Conservation (phyloP, 1,140 invertebrate species). For the Drosophila aff. region DNA sequence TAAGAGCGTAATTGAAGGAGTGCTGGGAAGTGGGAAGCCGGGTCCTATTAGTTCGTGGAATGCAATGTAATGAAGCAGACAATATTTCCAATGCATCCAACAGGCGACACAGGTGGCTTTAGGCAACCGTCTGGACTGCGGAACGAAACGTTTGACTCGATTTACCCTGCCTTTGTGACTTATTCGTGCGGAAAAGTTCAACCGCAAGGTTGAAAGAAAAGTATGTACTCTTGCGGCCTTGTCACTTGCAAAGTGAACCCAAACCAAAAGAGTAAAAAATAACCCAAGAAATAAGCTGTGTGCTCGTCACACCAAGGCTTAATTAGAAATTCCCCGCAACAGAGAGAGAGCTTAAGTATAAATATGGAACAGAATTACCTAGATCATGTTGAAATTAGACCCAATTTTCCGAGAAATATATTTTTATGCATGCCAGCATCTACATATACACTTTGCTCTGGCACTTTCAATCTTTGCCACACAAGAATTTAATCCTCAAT, state of each 20-base stretch:
- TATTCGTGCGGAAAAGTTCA: constrained; percentile 4
- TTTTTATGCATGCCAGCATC: neutral
- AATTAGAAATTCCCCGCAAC: neutral
- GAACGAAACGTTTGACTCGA: constrained; percentile 3
- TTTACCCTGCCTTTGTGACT: constrained; percentile 1
- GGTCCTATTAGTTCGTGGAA: constrained; percentile 20
- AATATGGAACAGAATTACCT: neutral
- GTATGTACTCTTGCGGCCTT: neutral
- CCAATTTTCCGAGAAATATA: neutral
- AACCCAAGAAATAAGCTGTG: neutral
- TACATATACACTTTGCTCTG: neutral
- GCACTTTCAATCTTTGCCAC: neutral
- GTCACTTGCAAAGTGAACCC: neutral
- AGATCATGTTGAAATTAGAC: neutral
- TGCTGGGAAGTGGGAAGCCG: neutral
- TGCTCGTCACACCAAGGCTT: neutral
- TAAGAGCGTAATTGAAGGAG: constrained; percentile 1
- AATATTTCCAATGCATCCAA: neutral
- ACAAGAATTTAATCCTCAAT: neutral
- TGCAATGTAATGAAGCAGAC: neutral
- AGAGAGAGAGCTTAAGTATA: neutral
- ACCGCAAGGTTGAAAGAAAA: neutral
- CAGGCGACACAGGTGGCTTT: neutral
- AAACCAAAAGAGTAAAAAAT: neutral
- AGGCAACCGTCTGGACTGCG: neutral